These are phyloP conservation scores for Corythornis vintsioides DNA, from an alignment of 2,113 vertebrate species.

Conservation along the genomic window DNA sequence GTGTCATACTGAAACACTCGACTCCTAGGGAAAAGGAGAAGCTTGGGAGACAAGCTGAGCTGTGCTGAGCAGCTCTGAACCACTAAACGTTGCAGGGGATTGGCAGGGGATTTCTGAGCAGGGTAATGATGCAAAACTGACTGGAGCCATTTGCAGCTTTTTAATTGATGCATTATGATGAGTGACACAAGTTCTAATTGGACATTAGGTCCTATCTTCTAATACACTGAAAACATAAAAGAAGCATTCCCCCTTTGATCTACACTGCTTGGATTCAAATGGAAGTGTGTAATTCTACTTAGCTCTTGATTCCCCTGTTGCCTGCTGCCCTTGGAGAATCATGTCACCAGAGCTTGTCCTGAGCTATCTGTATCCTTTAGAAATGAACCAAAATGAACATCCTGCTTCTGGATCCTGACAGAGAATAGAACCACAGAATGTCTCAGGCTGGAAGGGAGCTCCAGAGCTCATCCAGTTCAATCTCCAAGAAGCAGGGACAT, in stretches of 20 bases:
- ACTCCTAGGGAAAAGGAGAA: background rate
- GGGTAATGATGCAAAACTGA: background rate
- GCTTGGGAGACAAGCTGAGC: background rate
- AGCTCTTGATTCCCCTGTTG: background rate
- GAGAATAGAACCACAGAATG: too few relatives aligned
- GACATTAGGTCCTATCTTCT: background rate
- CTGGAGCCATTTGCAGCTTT: slow-evolving; percentile 5
- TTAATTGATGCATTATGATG: background rate
- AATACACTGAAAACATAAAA: slow-evolving; percentile 26
- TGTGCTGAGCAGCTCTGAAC: background rate
- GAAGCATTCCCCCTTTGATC: slow-evolving; percentile 11
- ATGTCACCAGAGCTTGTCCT: background rate
- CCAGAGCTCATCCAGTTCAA: too few relatives aligned
- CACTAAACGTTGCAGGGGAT: background rate
- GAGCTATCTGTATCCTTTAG: background rate
- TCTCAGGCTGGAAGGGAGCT: too few relatives aligned
- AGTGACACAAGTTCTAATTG: slow-evolving; percentile 24
- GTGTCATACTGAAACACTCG: background rate
- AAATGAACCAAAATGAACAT: background rate
- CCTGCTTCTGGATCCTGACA: background rate
- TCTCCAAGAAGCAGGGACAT: too few relatives aligned
- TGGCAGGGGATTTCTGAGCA: slow-evolving; percentile 23
- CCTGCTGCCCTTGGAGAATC: background rate
- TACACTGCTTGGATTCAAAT: slow-evolving; percentile 13
- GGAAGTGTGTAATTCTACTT: background rate